Evolutionary conservation across 2,797 vertebrate genomes (phyloP), one percentile per base, ranked within the genome.

Genomic region (Sebastes itinus): DNA sequence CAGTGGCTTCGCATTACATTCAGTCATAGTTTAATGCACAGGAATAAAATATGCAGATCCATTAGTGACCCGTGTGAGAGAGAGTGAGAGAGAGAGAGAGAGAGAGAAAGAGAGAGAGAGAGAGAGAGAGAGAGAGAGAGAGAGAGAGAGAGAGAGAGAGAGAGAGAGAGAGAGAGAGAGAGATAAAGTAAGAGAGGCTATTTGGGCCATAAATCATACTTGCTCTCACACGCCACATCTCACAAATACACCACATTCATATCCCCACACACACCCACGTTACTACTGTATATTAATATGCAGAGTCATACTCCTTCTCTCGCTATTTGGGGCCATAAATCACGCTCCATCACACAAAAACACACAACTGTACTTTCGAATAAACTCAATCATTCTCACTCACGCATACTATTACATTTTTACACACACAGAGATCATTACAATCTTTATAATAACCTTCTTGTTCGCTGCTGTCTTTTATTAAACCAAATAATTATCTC

Each of bases 131-230:
- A 25, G 30, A 33, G 61, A 25, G 30, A 33, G 61, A 25, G 30
- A 33, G 32, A 32, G 32, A 33, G 32, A 32, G 25, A 27, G 25
- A 27, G 25, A 27, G 25, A 25, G 25, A 25, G 28, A 30, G 30
- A 30, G 61, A 25, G 30, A 32, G 30, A 12, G 33, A 33, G 33
- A 33, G 33, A 33, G 33, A 12, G 33, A 13, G 35, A 38, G 35
- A 35, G 35, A 0, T 13, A 61, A 28, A 64, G 74, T 63, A 75
- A 16, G 23, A 56, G n/a, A 42, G 69, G 59, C 42, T 66, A 22
- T 69, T 58, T 20, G 35, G 30, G 10, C 33, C 69, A 82, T 87
- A 85, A 79, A 89, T 92, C 80, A 86, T 54, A 14, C 12, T 69
- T 55, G 11, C 59, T 59, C 33, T 66, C 71, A 27, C 10, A 61